These are phyloP conservation scores for Ploceus nigricollis DNA, from an alignment of 2,113 vertebrate genomes.

Conservation along the genomic window DNA sequence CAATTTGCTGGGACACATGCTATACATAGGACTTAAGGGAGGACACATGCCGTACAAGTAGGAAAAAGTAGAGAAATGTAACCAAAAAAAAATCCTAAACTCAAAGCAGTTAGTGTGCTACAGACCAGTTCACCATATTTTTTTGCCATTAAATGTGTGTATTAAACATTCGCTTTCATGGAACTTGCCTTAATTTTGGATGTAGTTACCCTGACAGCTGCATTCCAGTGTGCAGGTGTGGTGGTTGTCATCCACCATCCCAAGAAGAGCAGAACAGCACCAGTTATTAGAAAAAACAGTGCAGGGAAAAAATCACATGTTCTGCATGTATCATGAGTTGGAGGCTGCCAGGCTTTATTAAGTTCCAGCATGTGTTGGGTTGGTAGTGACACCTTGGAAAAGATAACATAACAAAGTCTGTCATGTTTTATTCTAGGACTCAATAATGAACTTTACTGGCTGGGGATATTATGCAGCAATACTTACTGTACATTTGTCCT, in stretches of 20 bases:
- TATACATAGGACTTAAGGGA: not conserved
- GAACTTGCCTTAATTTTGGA: not conserved
- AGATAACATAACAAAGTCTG: not conserved
- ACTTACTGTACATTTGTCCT: not conserved
- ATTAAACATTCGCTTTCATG: not conserved
- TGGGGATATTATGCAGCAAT: not conserved
- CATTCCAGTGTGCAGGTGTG: not conserved
- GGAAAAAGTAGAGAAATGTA: not conserved
- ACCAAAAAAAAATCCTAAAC: not conserved
- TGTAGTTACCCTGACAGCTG: not conserved
- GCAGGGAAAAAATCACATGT: accelerated
- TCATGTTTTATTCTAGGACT: not conserved
- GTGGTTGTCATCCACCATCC: not conserved
- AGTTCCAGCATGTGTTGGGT: not conserved
- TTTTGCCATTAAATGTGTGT: not conserved
- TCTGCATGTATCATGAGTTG: not conserved
- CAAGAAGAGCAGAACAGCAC: not conserved
- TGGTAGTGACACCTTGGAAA: not conserved
- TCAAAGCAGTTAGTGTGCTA: not conserved
- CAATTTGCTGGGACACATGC: not conserved
- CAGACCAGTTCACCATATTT: not conserved
- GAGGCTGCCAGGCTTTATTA: not conserved
- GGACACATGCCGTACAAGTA: accelerated
- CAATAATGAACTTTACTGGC: not conserved
- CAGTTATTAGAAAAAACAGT: not conserved